Conservation (phyloP, 2,113 vertebrate genomes). For the Rostratula benghalensis region DNA sequence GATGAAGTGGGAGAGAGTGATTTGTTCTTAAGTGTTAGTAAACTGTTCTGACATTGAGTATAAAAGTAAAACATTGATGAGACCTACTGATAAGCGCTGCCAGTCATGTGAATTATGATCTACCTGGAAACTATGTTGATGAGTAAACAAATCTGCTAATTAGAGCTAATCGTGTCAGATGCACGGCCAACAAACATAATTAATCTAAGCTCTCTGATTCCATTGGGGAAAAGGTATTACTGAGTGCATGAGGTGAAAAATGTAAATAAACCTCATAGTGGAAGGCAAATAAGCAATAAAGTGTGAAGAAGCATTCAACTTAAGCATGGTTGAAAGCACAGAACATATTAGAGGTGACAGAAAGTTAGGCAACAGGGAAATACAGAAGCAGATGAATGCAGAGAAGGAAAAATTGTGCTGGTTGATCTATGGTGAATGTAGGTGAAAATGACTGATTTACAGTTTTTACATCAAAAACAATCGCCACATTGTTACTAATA, state of each 20-base stretch:
- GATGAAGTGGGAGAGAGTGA: neutral
- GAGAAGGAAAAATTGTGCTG: neutral
- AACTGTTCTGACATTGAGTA: neutral
- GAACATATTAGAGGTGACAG: neutral
- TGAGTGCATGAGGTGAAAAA: slow-evolving; percentile 15
- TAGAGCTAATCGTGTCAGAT: slow-evolving; percentile 28
- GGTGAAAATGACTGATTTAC: neutral
- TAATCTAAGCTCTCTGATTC: slow-evolving; percentile 20
- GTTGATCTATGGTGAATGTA: neutral
- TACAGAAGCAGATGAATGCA: neutral
- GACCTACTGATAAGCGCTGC: neutral
- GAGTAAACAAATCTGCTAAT: slow-evolving; percentile 33
- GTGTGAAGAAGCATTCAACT: neutral
- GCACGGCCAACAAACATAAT: slow-evolving; percentile 22
- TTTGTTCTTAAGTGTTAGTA: neutral
- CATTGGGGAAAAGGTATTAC: neutral
- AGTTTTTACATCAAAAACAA: neutral
- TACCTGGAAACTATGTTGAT: neutral
- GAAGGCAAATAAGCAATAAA: neutral
- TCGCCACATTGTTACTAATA: neutral
- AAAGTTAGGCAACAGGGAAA: neutral
- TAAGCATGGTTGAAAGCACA: neutral
- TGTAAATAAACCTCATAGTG: neutral
- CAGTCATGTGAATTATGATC: neutral
- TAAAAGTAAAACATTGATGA: neutral